Base-by-base conservation (phyloP, 35 echinoderm and acorn worm species). In the Heliocidaris tuberculata region DNA sequence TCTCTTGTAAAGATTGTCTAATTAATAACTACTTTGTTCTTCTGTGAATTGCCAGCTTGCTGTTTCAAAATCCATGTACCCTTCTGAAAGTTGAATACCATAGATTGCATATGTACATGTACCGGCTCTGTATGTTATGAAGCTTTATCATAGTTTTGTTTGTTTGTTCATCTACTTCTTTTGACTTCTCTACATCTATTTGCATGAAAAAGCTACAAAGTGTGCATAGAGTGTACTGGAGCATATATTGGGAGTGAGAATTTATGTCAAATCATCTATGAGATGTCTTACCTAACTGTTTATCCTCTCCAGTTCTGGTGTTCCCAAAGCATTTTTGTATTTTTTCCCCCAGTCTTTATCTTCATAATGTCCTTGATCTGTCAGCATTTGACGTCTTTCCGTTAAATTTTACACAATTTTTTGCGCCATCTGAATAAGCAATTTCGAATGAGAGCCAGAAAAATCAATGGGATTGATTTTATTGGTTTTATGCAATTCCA, bases 401-500 rank as follows among this genome's bases (percentile, higher is more conserved):
- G 87, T 89, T 89, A 89, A 88, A 47, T 89, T 89, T 48, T 89
- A 32, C 87, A 32, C 87, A 32, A 47, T 89, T 89, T 89, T 89
- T 89, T 48, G 31, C 87, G 87, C 31, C 87, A 89, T 89, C 87
- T 89, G 87, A 89, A 89, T 89, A 89, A 89, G 87, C 87, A 89
- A 89, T 89, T 89, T 89, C 47, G 31, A 47, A 48, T 89, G 87
- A 89, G 87, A 89, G 87, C 87, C 87, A 9, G 87, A n/a, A 89
- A 89, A 89, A 89, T 89, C 87, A 89, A 89, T 89, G 87, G 30
- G 87, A 89, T 89, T 89, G 87, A 89, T 89, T 89, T 89, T 89
- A 89, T 89, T 89, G 87, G 87, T 89, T 89, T 89, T 89, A 89
- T 89, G 87, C 87, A 89, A 89, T 89, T 89, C 47, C 87, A 31